Base-by-base conservation (phyloP, 2,888 invertebrate genomes). In the Platycheirus rosarum region DNA sequence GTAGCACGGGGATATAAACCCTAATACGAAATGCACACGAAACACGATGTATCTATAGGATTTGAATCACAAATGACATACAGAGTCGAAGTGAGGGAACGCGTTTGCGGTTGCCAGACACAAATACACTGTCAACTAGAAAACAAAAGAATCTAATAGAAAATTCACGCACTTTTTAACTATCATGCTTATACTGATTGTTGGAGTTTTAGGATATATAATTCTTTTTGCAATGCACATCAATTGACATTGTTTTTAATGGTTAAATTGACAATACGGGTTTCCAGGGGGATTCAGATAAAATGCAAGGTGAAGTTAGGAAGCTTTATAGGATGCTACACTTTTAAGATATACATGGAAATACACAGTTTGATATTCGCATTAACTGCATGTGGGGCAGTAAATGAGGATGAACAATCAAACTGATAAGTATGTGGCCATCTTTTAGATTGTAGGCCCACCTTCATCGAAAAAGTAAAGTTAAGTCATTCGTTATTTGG, bases 171-270 rank as follows among this genome's bases (percentile, higher is more conserved):
- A 55, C 16, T 74, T 37, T 70, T 75, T 70, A 57, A 51, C 51
- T 55, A 40, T 55, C 20, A 20, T 20, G 42, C 57, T 80, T 76
- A 68, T 80, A 51, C 62, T 80, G 70, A 76, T 80, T 80, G 65
- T 80, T 26, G 46, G 70, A 42, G 46, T 63, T 73, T 48, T 55
- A 53, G 46, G 44, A 46, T n/a, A 42, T 16, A 29, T 9, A 14
- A n/a, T n/a, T 55, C 8, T 48, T 68, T 73, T 46, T 46, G 29
- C 14, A 32, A 63, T 48, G 57, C 23, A 49, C 65, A 71, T 71
- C 70, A 70, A 66, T 71, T 76, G 76, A 53, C 66, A 65, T 76
- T 80, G 66, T 29, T 80, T 80, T 76, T 66, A 76, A 80, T 80
- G 70, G 62, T 55, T 53, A 29, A 73, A 37, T 66, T 78, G 78